Evolutionary conservation across 1,140 invertebrate genomes (phyloP), one percentile per base, ranked within the genome.

Genomic region (Drosophila suzukii): DNA sequence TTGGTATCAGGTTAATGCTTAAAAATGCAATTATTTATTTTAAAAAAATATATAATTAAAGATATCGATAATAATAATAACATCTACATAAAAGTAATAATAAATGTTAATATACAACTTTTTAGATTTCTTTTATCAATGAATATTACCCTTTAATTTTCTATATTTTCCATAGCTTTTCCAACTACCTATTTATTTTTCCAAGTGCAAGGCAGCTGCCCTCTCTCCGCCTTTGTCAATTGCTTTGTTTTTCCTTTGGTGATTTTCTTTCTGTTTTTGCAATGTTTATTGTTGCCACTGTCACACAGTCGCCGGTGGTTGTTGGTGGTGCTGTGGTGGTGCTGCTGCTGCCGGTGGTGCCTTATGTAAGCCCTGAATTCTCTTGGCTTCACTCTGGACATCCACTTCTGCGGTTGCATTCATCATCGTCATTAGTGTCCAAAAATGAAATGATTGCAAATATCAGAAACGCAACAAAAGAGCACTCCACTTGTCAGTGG

Each of bases 391-490:
- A 53, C 77, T 60, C 82, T 86, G 82, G 81, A 84, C 81, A 85
- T 81, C 75, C 81, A 86, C 78, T 73, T 75, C 49, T 41, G 17
- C 27, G 67, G 63, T 71, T 75, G 82, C 78, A 81, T 76, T 75
- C 75, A 78, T 86, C 83, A 78, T 71, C 83, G 79, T 82, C 82
- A 85, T 84, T 84, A 84, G 73, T 81, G 81, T 84, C 81, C 77
- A 78, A 86, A 81, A 77, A 81, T 74, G 67, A 85, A 85, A 86
- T 81, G 75, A 75, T 85, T 85, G 81, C 81, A 85, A 85, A 84
- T 86, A 84, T 84, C 57, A 47, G 27, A 60, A 67, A 79, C 66
- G 76, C 67, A 78, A 78, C 67, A 78, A 78, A 62, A 58, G 66
- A 72, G 75, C 73, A 66, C 73, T 75, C 54, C 72, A 75, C 60